Base-by-base conservation (phyloP, 2,888 invertebrate species). In the Antitype chi region DNA sequence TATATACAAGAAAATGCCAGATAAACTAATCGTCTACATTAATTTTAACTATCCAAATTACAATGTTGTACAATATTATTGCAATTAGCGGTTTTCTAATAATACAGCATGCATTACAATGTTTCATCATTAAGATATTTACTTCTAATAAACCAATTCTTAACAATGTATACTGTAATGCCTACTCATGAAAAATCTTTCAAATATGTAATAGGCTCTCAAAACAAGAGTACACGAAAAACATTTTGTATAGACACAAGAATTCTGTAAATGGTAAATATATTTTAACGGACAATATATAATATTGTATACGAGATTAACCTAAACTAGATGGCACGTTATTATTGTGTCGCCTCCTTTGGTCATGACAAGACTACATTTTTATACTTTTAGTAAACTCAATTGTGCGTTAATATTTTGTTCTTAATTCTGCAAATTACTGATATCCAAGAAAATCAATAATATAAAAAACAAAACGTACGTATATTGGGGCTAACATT, bases 321-420 rank as follows among this genome's bases (percentile, higher is more conserved):
- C 97, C 97, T 97, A 97, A 96, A 96, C 96, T 97, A 97, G 96
- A 97, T 97, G 97, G 97, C 97, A 97, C 97, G 96, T 96, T 94
- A 94, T 92, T 93, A 93, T 93, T 94, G 96, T 96, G 97, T 95
- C 96, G 96, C 96, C 96, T 93, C 96, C 94, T 95, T 96, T 95
- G 96, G 95, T 96, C 96, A 91, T 91, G 91, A 93, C 90, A 91
- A 92, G 91, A 93, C 91, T 90, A 92, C 89, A 90, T 91, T 91
- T 90, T 89, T 70, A 77, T 32, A 90, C 47, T 79, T 85, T 81
- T 69, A 92, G 92, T 88, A 91, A 95, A 96, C 93, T 94, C 95
- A 96, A 95, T 96, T 96, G 96, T 96, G 96, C 96, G 96, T 94
- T 93, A 87, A 91, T 89, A 93, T 93, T 68, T 92, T 93, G 93